Base-by-base conservation (phyloP, 2,797 vertebrate species). In the Acrocephalus scirpaceus region DNA sequence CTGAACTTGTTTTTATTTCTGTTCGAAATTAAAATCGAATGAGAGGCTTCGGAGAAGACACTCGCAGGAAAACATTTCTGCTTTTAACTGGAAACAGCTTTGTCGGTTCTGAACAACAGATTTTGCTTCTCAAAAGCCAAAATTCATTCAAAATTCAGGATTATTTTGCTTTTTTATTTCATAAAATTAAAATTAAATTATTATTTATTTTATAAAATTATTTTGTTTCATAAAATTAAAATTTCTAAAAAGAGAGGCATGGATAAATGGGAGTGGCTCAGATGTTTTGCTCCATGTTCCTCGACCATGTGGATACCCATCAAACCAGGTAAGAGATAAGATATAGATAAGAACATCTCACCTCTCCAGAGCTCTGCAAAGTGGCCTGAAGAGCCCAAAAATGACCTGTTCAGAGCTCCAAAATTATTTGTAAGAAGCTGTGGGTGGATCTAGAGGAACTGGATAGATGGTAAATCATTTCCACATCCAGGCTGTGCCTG, bases 81-180 rank as follows among this genome's bases (percentile, higher is more conserved):
- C 62, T 86, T 92, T 66, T 81, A 94, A 84, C 36, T 30, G 20
- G 62, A 72, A 96, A 56, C 88, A 81, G 54, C 5, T 75, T 78
- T 77, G 83, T 62, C 62, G 47, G 7, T 8, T 26, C 53, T 65
- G 14, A 34, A 20, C 34, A 58, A 17, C 18, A 64, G 42, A 45
- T n/a, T 60, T 29, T 0, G 0, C 34, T 64, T 86, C 66, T 60
- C 27, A 54, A 72, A 86, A 72, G 54, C 23, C 58, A 58, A 45
- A 81, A 72, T 16, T 36, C 23, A 50, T 78, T 61, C 27, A 75
- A 84, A 86, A 65, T 30, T 13, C 9, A 65, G 57, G 57, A 25
- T 26, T 53, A 11, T 71, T 70, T 65, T 54, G 2, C 9, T n/a
- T 79, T 79, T 76, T 38, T 15, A 11, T 54, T 67, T 14, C 30